These are phyloP conservation scores for Melanostigma gelatinosum DNA, from an alignment of 2,113 vertebrate genomes.

Conservation along the genomic window DNA sequence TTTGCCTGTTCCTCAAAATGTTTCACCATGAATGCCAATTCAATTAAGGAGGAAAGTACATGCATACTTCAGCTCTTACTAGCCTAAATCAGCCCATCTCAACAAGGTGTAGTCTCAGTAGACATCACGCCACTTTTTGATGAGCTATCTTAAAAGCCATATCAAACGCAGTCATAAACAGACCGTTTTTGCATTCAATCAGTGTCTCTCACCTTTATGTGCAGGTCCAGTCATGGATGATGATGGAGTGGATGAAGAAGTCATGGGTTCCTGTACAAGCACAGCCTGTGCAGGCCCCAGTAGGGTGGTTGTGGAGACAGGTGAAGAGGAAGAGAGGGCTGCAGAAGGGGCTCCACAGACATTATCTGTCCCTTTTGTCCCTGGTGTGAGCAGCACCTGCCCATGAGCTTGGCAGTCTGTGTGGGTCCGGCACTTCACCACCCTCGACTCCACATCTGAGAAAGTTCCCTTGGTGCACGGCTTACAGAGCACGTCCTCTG, in stretches of 20 bases:
- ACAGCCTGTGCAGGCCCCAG: conserved; percentile 19
- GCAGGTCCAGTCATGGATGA: conserved; percentile 11
- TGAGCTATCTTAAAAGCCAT: not conserved
- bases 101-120: not conserved
- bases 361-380: conserved; percentile 89
- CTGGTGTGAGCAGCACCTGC: conserved; percentile 82
- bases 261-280: conserved; percentile 25
- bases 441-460: conserved; percentile 88
- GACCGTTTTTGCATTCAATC: not conserved
- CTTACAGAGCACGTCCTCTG: conserved; percentile 90
- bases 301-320: conserved; percentile 55
- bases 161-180: not conserved
- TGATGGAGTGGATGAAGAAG: conserved; percentile 29
- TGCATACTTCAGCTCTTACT: not conserved
- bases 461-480: conserved; percentile 90
- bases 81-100: not conserved
- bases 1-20: not conserved
- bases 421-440: conserved; percentile 87
- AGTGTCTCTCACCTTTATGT: conserved; percentile 62
- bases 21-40: not conserved
- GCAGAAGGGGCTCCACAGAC: conserved; percentile 82
- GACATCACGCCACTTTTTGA: not conserved
- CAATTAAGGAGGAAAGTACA: not conserved
- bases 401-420: conserved; percentile 89
- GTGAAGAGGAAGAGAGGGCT: conserved; percentile 57